A percentile compares a stretch with the other conserved stretches of the same genome.
These are phyloP conservation scores for Ameiurus melas DNA, from an alignment of 2,113 vertebrate species.

Conservation along the genomic window DNA sequence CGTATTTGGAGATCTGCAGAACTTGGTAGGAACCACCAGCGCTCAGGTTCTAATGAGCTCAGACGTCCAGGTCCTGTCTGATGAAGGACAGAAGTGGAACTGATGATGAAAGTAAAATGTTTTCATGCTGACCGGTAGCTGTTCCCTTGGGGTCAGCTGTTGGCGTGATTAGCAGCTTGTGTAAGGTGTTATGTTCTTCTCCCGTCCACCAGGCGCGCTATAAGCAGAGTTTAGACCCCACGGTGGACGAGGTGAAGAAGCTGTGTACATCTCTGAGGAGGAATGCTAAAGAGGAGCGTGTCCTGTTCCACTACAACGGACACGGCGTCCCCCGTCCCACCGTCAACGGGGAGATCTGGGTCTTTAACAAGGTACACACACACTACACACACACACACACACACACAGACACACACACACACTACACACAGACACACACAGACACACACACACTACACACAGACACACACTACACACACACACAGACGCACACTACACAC, in stretches of 20 bases:
- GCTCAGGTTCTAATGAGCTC: background rate
- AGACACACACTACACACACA: conserved; percentile 6
- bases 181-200: background rate
- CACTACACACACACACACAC: background rate
- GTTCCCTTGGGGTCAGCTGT: background rate
- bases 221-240: conserved; percentile 97
- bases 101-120: background rate
- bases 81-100: background rate
- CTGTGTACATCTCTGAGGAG: conserved; percentile 92
- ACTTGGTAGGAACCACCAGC: background rate
- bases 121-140: background rate
- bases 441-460: background rate
- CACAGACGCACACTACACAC: background rate
- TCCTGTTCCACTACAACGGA: conserved; percentile 98
- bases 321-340: conserved; percentile 96
- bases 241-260: conserved; percentile 98
- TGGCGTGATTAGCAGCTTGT: background rate
- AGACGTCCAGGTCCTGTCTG: background rate
- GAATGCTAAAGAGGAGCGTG: conserved; percentile 96
- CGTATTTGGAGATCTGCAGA: background rate
- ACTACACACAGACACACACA: conserved; percentile 10
- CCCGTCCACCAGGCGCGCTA: conserved; percentile 83
- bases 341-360: conserved; percentile 98
- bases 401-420: background rate
- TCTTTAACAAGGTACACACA: conserved; percentile 93